Percentiles rank a stretch among this genome's conserved stretches.
Conservation (phyloP, 1,140 invertebrate species). For the Philaenus spumarius region DNA sequence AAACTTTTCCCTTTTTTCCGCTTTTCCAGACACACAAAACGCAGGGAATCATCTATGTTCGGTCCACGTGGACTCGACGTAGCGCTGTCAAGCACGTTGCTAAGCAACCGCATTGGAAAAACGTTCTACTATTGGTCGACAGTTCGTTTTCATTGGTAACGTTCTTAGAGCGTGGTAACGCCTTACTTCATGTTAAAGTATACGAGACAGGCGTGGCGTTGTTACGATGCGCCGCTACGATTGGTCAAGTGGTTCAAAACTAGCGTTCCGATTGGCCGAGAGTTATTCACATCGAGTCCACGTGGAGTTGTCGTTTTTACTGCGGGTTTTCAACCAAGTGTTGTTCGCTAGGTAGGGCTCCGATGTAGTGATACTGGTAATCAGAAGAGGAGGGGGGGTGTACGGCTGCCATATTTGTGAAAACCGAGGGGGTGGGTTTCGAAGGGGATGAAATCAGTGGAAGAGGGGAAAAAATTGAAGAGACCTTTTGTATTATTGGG, state of each 20-base stretch:
- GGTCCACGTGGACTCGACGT: slow-evolving; percentile 25
- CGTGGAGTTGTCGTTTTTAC: slow-evolving; percentile 5
- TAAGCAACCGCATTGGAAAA: slow-evolving; percentile 18
- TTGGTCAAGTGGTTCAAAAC: slow-evolving; percentile 11
- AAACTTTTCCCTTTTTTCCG: background rate
- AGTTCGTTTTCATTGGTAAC: background rate
- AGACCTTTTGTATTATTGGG: slow-evolving; percentile 29
- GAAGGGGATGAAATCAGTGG: slow-evolving; percentile 15
- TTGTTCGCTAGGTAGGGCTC: background rate
- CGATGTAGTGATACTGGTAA: slow-evolving; percentile 31
- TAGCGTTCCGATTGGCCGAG: slow-evolving; percentile 8
- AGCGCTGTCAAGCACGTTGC: slow-evolving; percentile 21
- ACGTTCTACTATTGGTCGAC: slow-evolving; percentile 22
- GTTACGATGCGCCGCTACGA: background rate
- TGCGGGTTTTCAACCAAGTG: background rate
- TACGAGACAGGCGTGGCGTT: slow-evolving; percentile 13
- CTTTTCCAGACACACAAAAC: slow-evolving; percentile 5
- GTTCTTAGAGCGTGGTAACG: background rate
- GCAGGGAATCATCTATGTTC: background rate
- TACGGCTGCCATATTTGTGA: slow-evolving; percentile 30
- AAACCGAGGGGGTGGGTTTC: slow-evolving; percentile 26
- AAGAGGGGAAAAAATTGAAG: slow-evolving; percentile 21
- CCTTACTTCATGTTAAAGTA: background rate
- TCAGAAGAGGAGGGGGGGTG: slow-evolving; percentile 28
- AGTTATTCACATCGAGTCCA: slow-evolving; percentile 1